Percentiles rank a stretch among this genome's conserved stretches.
Evolutionary conservation across 2,113 vertebrate species (phyloP).

Genomic region (Hiodon tergisus): DNA sequence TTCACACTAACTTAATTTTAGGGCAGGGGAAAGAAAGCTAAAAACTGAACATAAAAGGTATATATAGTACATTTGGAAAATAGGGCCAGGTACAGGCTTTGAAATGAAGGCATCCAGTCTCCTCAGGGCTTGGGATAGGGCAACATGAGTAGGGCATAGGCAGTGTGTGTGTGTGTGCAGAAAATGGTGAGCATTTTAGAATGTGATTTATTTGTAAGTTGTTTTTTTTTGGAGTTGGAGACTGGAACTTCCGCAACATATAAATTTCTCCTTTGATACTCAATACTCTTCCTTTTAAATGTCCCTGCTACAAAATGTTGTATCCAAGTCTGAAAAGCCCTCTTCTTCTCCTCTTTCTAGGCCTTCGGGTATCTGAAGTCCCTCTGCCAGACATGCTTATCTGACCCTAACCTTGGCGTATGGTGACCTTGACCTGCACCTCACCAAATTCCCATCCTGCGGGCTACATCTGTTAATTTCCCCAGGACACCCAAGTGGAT

Average conservation of each 20-base stretch:
- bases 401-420: constrained; percentile 77
- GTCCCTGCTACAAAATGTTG: not conserved
- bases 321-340: constrained; percentile 10
- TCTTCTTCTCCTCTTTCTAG: constrained; percentile 49
- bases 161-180: too few relatives aligned
- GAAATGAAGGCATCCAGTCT: too few relatives aligned
- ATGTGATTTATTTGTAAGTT: too few relatives aligned
- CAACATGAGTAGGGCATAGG: too few relatives aligned
- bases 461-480: constrained; percentile 71
- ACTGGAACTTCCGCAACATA: not conserved
- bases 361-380: constrained; percentile 61
- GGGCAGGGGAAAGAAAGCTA: too few relatives aligned
- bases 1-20: too few relatives aligned
- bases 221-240: too few relatives aligned
- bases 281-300: too few relatives aligned
- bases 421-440: constrained; percentile 74
- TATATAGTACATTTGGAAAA: too few relatives aligned
- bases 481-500: constrained; percentile 55
- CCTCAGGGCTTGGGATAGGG: too few relatives aligned
- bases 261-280: not conserved
- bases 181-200: constrained; percentile 30
- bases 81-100: too few relatives aligned
- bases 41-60: too few relatives aligned
- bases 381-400: constrained; percentile 64
- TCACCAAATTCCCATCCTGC: constrained; percentile 63